These are phyloP conservation scores for Tetragonisca angustula DNA, from an alignment of 2,888 invertebrate genomes.

Conservation along the genomic window DNA sequence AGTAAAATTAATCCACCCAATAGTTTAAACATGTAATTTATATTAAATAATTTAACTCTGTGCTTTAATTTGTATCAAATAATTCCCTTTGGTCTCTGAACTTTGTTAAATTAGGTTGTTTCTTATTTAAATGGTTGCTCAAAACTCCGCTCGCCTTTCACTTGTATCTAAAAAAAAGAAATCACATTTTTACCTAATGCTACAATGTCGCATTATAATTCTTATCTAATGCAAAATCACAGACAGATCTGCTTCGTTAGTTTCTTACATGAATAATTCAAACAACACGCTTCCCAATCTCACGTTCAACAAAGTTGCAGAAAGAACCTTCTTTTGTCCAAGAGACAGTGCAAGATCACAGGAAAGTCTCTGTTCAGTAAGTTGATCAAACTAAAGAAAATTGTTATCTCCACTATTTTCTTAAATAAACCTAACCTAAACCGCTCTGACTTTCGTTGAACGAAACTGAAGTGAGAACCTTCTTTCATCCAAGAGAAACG, in stretches of 20 bases:
- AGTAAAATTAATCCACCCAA: too few species aligned
- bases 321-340: not conserved
- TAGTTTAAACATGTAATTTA: too few species aligned
- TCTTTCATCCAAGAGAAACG: not conserved
- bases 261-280: not conserved
- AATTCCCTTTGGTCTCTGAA: too few species aligned
- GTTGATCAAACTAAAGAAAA: too few species aligned
- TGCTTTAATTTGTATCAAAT: too few species aligned
- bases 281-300: not conserved
- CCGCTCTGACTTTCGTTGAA: not conserved
- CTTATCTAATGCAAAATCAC: not conserved
- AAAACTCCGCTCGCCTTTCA: too few species aligned
- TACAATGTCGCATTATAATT: too few species aligned
- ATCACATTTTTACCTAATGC: too few species aligned
- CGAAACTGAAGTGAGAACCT: not conserved
- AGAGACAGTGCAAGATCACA: not conserved
- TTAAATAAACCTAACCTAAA: not conserved
- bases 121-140: too few species aligned
- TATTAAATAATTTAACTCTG: too few species aligned
- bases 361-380: not conserved
- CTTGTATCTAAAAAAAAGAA: too few species aligned
- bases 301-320: not conserved
- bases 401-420: not conserved
- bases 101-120: too few species aligned
- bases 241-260: not conserved